A percentile compares a stretch with the other conserved stretches of the same genome.
These are phyloP conservation scores for Drosophila antonietae DNA, from an alignment of 2,888 invertebrate species.

Conservation along the genomic window DNA sequence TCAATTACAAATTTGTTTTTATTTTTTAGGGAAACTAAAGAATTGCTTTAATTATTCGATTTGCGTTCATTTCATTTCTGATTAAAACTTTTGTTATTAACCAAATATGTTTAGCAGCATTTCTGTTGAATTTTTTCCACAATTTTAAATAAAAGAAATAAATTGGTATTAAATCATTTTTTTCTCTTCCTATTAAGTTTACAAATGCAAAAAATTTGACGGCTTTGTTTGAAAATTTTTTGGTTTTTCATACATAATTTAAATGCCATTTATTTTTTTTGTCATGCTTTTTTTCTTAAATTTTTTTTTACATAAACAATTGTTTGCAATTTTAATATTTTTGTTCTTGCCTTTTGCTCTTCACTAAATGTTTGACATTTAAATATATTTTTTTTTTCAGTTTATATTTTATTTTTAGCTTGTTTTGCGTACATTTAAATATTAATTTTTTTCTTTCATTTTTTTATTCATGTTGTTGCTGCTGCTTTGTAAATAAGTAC, in stretches of 20 bases:
- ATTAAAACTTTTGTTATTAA: not conserved
- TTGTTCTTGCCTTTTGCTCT: constrained; percentile 29
- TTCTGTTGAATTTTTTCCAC: no score
- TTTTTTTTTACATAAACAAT: constrained; percentile 36
- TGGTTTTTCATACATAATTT: constrained; percentile 70
- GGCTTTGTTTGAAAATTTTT: constrained; percentile 60
- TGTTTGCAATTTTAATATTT: constrained; percentile 33
- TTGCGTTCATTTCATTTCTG: not conserved
- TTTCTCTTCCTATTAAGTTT: constrained; percentile 56
- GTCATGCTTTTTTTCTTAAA: no score
- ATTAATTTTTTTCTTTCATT: constrained; percentile 20
- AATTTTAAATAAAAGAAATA: constrained; percentile 24
- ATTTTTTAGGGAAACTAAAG: constrained; percentile 14
- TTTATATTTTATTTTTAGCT: constrained; percentile 29
- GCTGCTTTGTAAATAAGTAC: constrained; percentile 76
- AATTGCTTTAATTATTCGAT: constrained; percentile 32
- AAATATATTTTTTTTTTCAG: constrained; percentile 3
- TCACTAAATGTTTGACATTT: constrained; percentile 60
- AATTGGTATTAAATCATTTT: constrained; percentile 7
- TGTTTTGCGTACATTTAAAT: constrained; percentile 53
- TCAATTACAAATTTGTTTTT: constrained; percentile 29
- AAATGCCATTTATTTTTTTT: constrained; percentile 59
- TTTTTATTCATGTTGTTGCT: constrained; percentile 56
- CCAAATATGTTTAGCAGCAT: constrained; percentile 27
- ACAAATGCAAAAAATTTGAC: constrained; percentile 74